A percentile compares a stretch with the other conserved stretches of the same genome.
These are phyloP conservation scores for Leucophenga montana DNA, from an alignment of 2,888 invertebrate genomes.

Conservation along the genomic window DNA sequence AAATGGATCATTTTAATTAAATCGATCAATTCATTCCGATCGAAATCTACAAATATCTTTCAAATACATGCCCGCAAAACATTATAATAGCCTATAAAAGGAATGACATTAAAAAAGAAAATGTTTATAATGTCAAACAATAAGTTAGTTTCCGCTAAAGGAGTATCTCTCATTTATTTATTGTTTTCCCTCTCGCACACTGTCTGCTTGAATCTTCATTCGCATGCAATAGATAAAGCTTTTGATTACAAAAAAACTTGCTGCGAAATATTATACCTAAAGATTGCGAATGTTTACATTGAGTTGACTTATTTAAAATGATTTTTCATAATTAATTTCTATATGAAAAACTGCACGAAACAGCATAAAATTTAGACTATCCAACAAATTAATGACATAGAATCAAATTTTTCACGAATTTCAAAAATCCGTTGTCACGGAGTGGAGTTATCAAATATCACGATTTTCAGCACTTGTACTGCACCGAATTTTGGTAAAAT, in stretches of 20 bases:
- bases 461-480: slow-evolving; percentile 37
- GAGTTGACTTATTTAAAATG: slow-evolving; percentile 61
- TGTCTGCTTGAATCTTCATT: slow-evolving; percentile 16
- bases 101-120: too few species aligned
- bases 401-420: slow-evolving; percentile 64
- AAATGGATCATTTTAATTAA: too few species aligned
- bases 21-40: too few species aligned
- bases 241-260: slow-evolving; percentile 27
- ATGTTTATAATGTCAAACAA: neutral
- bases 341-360: slow-evolving; percentile 38
- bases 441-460: slow-evolving; percentile 40
- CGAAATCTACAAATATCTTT: too few species aligned
- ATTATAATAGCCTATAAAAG: too few species aligned
- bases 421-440: slow-evolving; percentile 54
- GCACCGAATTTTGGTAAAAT: slow-evolving; percentile 29
- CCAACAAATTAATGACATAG: slow-evolving; percentile 10
- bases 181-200: slow-evolving; percentile 12
- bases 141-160: slow-evolving; percentile 2
- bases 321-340: slow-evolving; percentile 66
- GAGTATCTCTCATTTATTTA: slow-evolving; percentile 1
- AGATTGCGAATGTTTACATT: slow-evolving; percentile 50
- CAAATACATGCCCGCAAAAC: too few species aligned
- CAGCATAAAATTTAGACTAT: slow-evolving; percentile 31
- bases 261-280: neutral
- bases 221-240: slow-evolving; percentile 45